phyloP scores from a whole-genome alignment of 2,113 vertebrate species.

The Cynopterus brachyotis region DNA sequence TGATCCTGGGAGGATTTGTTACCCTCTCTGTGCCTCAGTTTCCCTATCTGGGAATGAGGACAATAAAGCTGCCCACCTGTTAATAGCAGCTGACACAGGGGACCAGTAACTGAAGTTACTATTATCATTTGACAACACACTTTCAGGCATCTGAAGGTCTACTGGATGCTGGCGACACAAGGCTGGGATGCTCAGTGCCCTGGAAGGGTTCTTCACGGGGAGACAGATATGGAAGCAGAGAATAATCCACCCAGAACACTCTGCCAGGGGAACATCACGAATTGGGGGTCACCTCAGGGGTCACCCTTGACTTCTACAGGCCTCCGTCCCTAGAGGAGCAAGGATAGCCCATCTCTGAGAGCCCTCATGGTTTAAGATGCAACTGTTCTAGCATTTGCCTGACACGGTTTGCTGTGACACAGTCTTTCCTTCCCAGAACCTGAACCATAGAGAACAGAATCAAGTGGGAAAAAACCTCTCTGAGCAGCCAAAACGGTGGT shows the following conservation, averaged over 20 bases:
- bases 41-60: constrained; percentile 12
- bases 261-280: not conserved
- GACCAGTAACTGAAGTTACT: not conserved
- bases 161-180: rapidly evolving
- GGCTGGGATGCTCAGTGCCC: not conserved
- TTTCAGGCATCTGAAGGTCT: not conserved
- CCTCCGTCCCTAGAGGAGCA: not conserved
- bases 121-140: not conserved
- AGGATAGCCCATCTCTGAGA: too few species aligned
- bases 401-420: not conserved
- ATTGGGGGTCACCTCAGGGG: not conserved
- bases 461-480: not conserved
- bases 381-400: not conserved
- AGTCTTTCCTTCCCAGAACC: not conserved
- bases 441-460: not conserved
- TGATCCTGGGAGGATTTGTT: not conserved
- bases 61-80: not conserved
- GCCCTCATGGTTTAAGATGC: not conserved
- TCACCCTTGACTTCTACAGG: not conserved
- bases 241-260: rapidly evolving
- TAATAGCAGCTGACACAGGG: not conserved
- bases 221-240: not conserved
- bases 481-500: not conserved
- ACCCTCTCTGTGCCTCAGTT: not conserved
- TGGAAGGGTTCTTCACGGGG: not conserved